A percentile compares a stretch with the other conserved stretches of the same genome.
These are phyloP conservation scores for Danaus chrysippus DNA, from an alignment of 2,888 invertebrate species.

Conservation along the genomic window DNA sequence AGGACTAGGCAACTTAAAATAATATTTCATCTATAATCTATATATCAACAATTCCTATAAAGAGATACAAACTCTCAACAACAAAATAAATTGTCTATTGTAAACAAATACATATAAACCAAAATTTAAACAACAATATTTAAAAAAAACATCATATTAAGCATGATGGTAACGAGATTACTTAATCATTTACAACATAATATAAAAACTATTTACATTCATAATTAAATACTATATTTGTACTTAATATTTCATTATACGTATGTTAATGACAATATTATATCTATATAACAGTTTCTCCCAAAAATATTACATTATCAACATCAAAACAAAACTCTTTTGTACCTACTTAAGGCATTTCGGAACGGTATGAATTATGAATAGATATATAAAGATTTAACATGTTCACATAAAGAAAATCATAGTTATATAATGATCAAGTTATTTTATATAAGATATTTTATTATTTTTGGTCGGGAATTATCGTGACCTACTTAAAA, in stretches of 20 bases:
- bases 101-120: not conserved
- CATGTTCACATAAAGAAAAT: too few species aligned
- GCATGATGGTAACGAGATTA: not conserved
- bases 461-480: too few species aligned
- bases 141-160: not conserved
- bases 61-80: not conserved
- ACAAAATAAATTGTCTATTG: not conserved
- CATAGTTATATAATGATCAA: too few species aligned
- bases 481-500: too few species aligned
- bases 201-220: not conserved
- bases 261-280: not conserved
- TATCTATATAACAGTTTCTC: not conserved
- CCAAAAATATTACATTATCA: constrained; percentile 4
- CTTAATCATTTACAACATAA: not conserved
- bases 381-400: not conserved
- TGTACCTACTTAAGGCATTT: constrained; percentile 9
- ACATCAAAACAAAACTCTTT: not conserved
- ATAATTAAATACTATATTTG: constrained; percentile 2
- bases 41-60: not conserved
- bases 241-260: not conserved
- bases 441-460: too few species aligned
- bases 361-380: constrained; percentile 2
- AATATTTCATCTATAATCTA: not conserved
- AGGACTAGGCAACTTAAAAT: not conserved
- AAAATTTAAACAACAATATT: not conserved